phyloP scores from a whole-genome alignment of 2,113 vertebrate species.

The Oreotrochilus melanogaster region DNA sequence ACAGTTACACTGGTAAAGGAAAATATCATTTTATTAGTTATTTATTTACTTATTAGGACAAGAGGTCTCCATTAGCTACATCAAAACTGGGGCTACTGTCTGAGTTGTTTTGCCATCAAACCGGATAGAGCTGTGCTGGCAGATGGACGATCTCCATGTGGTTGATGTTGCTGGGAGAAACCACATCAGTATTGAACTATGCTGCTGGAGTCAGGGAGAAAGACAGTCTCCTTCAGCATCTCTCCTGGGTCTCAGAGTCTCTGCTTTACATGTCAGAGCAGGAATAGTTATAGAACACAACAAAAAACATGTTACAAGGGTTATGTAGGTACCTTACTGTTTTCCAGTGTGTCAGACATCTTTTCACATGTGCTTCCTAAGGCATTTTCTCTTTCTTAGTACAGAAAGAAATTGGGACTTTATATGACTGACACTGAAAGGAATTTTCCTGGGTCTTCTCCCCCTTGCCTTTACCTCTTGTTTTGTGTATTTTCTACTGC shows the following conservation, averaged over 20 bases:
- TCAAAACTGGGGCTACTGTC: not conserved
- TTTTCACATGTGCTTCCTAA: not conserved
- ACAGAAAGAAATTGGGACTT: not conserved
- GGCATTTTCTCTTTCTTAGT: not conserved
- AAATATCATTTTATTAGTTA: no score
- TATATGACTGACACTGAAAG: not conserved
- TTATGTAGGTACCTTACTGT: not conserved
- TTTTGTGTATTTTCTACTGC: not conserved
- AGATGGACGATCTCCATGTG: not conserved
- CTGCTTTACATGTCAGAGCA: not conserved
- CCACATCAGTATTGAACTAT: fast-evolving
- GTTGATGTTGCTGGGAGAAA: not conserved
- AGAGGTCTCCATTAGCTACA: not conserved
- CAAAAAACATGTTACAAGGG: not conserved
- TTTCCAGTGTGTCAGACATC: not conserved
- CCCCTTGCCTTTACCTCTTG: not conserved
- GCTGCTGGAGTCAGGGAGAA: not conserved
- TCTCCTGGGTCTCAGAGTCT: not conserved
- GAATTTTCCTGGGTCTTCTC: not conserved
- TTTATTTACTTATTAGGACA: not conserved
- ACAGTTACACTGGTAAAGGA: not conserved
- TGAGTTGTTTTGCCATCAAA: not conserved
- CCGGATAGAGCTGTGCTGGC: not conserved
- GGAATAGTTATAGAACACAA: not conserved
- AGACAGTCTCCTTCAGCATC: not conserved